Percentiles rank a stretch among this genome's conserved stretches.
phyloP scores from a whole-genome alignment of 2,113 vertebrate genomes.

The Mormyrus lacerda region DNA sequence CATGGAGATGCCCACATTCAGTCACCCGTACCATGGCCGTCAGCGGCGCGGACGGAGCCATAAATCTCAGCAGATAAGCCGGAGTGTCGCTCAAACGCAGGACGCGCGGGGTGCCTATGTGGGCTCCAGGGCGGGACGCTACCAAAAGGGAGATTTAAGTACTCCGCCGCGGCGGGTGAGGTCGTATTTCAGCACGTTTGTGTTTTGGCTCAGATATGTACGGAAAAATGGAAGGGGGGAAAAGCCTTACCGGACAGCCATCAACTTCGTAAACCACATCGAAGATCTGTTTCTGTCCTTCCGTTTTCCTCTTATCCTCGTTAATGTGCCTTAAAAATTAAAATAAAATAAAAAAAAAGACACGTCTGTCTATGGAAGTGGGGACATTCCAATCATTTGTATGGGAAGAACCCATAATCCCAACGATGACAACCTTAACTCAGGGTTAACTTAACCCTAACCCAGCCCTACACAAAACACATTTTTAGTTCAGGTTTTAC shows the following conservation, averaged over 20 bases:
- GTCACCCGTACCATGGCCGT: not conserved
- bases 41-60: not conserved
- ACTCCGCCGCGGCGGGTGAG: not conserved
- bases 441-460: too few species aligned
- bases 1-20: not conserved
- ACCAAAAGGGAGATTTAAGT: not conserved
- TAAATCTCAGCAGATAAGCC: not conserved
- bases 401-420: not conserved
- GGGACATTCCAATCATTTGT: not conserved
- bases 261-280: constrained; percentile 98
- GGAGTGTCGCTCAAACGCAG: not conserved
- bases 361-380: not conserved
- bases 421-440: not conserved
- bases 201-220: not conserved
- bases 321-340: constrained; percentile 85
- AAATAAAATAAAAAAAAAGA: too few species aligned
- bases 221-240: constrained; percentile 16
- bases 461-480: too few species aligned
- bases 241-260: constrained; percentile 82
- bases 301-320: constrained; percentile 97
- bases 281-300: constrained; percentile 95
- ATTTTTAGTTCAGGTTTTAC: too few species aligned
- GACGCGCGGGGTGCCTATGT: accelerated
- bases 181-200: not conserved
- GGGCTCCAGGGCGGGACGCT: not conserved